Conservation (phyloP, 2,797 vertebrate genomes). For the Clarias pachynema region DNA sequence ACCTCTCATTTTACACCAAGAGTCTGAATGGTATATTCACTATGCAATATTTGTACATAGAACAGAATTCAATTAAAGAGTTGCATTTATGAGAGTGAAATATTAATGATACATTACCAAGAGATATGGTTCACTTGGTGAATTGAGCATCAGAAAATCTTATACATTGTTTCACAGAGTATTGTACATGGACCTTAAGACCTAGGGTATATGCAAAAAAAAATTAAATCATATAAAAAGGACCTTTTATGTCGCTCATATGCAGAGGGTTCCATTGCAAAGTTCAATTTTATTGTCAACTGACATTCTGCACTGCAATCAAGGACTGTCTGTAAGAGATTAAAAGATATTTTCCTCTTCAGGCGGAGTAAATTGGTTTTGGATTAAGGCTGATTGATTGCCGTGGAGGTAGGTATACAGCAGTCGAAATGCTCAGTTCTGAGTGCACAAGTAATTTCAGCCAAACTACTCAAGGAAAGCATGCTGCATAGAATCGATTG, state of each 20-base stretch:
- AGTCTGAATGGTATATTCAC: neutral
- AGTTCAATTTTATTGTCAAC: conserved; percentile 72
- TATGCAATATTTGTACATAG: neutral
- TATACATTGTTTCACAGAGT: neutral
- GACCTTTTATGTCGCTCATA: conserved; percentile 48
- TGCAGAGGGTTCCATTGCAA: conserved; percentile 59
- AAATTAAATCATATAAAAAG: conserved; percentile 61
- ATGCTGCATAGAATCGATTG: conserved; percentile 69
- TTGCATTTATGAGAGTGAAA: neutral
- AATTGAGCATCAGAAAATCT: neutral
- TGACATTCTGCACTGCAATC: conserved; percentile 69
- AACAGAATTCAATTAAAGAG: neutral
- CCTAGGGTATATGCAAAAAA: conserved; percentile 54
- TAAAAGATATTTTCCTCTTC: conserved; percentile 81
- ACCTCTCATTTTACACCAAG: conserved; percentile 13
- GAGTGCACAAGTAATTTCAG: conserved; percentile 72
- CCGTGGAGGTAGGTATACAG: conserved; percentile 72
- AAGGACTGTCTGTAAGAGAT: conserved; percentile 76
- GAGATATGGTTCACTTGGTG: neutral
- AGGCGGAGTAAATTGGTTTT: conserved; percentile 80
- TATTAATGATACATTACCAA: neutral
- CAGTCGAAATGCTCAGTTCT: conserved; percentile 71
- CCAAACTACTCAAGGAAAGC: conserved; percentile 71
- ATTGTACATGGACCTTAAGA: conserved; percentile 49
- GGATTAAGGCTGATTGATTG: conserved; percentile 80